Evolutionary conservation across 1,140 invertebrate genomes (phyloP).

Genomic region (Lordiphosa clarofinis): DNA sequence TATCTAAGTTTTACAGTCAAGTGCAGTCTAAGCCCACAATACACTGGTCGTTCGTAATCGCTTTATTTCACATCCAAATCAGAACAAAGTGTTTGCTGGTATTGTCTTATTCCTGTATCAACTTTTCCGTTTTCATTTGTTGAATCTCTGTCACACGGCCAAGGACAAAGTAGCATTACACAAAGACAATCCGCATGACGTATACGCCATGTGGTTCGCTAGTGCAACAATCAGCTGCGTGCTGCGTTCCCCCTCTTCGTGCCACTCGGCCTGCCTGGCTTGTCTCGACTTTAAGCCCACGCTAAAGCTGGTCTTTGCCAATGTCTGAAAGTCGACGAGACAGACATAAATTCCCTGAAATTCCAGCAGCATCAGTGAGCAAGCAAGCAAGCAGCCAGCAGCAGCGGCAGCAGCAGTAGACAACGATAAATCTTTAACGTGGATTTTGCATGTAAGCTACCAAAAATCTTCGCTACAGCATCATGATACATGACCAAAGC

Average conservation of each 20-base stretch:
- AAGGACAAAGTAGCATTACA: slow-evolving; percentile 17
- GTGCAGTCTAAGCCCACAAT: too few species aligned
- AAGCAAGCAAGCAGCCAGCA: neutral
- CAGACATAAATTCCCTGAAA: slow-evolving; percentile 53
- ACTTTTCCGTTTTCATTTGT: slow-evolving; percentile 14
- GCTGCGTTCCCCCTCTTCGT: neutral
- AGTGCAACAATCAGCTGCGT: slow-evolving; percentile 38
- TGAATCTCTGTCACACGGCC: slow-evolving; percentile 16
- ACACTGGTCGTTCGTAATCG: too few species aligned
- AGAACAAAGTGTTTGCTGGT: neutral
- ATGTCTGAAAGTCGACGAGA: slow-evolving; percentile 57
- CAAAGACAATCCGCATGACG: slow-evolving; percentile 52
- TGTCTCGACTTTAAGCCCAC: slow-evolving; percentile 58
- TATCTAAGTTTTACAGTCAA: too few species aligned
- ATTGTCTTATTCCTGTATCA: slow-evolving; percentile 3
- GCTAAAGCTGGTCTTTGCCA: slow-evolving; percentile 55
- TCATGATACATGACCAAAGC: slow-evolving; percentile 45
- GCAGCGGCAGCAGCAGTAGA: slow-evolving; percentile 7
- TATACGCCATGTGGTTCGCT: slow-evolving; percentile 46
- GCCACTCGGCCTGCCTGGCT: slow-evolving; percentile 20
- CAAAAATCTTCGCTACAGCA: slow-evolving; percentile 25
- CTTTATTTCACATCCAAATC: neutral
- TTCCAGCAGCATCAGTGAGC: slow-evolving; percentile 33
- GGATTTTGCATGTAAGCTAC: slow-evolving; percentile 64
- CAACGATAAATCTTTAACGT: slow-evolving; percentile 65